phyloP scores from a whole-genome alignment of 2,797 vertebrate species.

The Alcedo atthis region DNA sequence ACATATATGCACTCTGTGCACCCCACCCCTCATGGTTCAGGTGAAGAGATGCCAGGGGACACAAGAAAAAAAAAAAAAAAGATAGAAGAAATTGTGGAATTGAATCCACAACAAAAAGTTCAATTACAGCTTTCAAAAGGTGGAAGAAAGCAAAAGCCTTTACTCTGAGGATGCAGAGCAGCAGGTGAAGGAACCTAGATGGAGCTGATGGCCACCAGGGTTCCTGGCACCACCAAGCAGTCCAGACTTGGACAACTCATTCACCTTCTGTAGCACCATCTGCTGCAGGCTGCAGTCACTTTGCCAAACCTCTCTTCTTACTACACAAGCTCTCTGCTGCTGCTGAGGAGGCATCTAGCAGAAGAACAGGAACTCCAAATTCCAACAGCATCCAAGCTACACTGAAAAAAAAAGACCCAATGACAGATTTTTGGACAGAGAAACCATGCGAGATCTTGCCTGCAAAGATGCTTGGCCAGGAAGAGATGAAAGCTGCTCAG shows the following conservation, averaged over 20 bases:
- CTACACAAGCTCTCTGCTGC: not conserved
- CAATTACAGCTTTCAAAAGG: not conserved
- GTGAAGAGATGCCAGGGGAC: not conserved
- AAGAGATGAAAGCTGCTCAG: not conserved
- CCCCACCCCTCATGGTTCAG: not conserved
- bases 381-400: not conserved
- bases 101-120: not conserved
- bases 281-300: not conserved
- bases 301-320: not conserved
- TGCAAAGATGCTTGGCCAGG: not conserved
- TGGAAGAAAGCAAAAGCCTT: not conserved
- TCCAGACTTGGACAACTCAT: not conserved
- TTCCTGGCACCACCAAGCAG: not conserved
- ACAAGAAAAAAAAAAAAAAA: not conserved
- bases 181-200: not conserved
- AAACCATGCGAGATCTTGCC: not conserved
- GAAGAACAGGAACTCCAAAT: not conserved
- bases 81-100: not conserved
- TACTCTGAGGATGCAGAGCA: not conserved
- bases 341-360: not conserved
- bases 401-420: not conserved
- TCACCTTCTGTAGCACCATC: slow-evolving; percentile 32
- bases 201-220: not conserved
- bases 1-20: fast-evolving
- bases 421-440: not conserved